Percentiles rank a stretch among this genome's conserved stretches.
Conservation (phyloP, 2,888 invertebrate species). For the Dilophus febrilis region DNA sequence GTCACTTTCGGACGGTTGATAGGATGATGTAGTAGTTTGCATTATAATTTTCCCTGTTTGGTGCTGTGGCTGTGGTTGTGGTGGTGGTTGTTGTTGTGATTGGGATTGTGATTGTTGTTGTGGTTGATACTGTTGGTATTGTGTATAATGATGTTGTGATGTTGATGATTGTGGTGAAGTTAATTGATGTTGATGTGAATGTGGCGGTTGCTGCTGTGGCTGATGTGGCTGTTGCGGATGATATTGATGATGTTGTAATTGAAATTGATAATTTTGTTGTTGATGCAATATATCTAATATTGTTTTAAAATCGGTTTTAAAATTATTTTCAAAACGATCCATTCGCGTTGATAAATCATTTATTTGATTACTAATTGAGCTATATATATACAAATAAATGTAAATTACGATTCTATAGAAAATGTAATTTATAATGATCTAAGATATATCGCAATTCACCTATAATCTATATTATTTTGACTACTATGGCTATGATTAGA, state of each 20-base stretch:
- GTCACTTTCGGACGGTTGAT: conserved; percentile 21
- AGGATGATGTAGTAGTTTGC: conserved; percentile 15
- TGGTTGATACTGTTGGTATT: conserved; percentile 14
- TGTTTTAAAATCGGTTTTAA: conserved; percentile 18
- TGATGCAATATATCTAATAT: conserved; percentile 19
- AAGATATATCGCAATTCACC: neutral
- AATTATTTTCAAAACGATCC: conserved; percentile 17
- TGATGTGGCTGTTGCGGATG: conserved; percentile 12
- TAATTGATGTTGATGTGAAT: conserved; percentile 14
- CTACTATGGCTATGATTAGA: no score
- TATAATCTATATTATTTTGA: neutral
- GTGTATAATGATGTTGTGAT: conserved; percentile 11
- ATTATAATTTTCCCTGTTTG: conserved; percentile 9
- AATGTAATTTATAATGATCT: neutral
- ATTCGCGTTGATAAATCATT: conserved; percentile 17
- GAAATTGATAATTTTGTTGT: conserved; percentile 16
- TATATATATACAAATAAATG: conserved; percentile 5
- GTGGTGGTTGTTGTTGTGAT: conserved; percentile 13
- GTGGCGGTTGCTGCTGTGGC: conserved; percentile 14
- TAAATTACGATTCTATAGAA: neutral
- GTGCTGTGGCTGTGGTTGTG: conserved; percentile 12
- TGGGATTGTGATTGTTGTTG: conserved; percentile 15
- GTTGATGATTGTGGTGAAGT: conserved; percentile 14
- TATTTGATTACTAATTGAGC: conserved; percentile 18
- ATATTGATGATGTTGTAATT: conserved; percentile 14